Conservation (phyloP, 1,140 invertebrate species). For the Aphelinus atriplicis region DNA sequence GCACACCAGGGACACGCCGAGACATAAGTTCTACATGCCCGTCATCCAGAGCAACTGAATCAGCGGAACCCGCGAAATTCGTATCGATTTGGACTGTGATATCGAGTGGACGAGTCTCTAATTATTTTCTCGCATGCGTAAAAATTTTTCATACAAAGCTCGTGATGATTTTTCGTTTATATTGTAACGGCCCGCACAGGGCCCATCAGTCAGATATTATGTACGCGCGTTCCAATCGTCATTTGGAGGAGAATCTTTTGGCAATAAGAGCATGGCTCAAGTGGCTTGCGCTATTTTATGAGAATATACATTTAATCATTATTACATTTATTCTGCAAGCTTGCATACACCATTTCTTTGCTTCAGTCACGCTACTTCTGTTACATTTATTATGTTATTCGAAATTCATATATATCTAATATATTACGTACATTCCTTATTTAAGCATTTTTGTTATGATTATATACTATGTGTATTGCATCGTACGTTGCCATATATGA, state of each 20-base stretch:
- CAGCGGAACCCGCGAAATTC: neutral
- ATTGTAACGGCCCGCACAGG: neutral
- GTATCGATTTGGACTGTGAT: slow-evolving; percentile 41
- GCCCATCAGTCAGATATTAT: neutral
- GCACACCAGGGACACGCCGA: slow-evolving; percentile 81
- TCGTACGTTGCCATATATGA: slow-evolving; percentile 30
- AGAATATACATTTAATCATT: neutral
- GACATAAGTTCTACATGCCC: slow-evolving; percentile 84
- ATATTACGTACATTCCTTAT: slow-evolving; percentile 13
- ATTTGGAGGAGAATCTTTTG: neutral
- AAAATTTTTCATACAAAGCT: slow-evolving; percentile 1
- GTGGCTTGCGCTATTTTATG: neutral
- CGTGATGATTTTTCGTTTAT: slow-evolving; percentile 8
- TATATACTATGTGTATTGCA: neutral
- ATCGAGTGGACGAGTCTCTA: slow-evolving; percentile 12
- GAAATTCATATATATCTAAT: neutral
- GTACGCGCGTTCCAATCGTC: neutral
- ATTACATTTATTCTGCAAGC: slow-evolving; percentile 1
- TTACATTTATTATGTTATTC: slow-evolving; percentile 11
- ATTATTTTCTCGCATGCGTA: neutral
- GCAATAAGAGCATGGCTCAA: neutral
- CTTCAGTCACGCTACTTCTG: slow-evolving; percentile 1
- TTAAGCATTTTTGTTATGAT: slow-evolving; percentile 10
- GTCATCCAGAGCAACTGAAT: slow-evolving; percentile 47
- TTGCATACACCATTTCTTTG: neutral